Conservation (phyloP, 2,113 vertebrate species). For the Oreochromis aureus region DNA sequence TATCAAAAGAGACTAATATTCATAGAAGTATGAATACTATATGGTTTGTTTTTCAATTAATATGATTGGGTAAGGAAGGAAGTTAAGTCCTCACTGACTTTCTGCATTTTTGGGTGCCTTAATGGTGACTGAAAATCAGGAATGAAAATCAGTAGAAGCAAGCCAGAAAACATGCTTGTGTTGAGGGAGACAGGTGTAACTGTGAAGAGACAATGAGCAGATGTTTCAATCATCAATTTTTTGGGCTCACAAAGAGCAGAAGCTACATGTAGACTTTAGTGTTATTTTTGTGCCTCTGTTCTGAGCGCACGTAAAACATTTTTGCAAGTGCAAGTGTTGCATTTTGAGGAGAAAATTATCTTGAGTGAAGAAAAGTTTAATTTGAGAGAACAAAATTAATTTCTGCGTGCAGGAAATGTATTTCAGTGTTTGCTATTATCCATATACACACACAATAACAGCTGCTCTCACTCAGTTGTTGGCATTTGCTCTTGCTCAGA, state of each 20-base stretch:
- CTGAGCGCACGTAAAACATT: neutral
- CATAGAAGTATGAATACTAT: neutral
- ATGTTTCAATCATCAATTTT: neutral
- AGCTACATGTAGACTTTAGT: neutral
- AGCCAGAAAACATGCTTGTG: neutral
- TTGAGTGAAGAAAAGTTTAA: neutral
- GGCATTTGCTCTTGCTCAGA: neutral
- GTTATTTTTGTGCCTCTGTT: neutral
- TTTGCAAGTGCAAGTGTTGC: neutral
- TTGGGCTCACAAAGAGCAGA: neutral
- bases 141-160: neutral
- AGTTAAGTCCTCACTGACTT: neutral
- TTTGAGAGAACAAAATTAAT: neutral
- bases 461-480: neutral
- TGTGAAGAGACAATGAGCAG: neutral
- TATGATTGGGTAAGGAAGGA: neutral
- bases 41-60: neutral
- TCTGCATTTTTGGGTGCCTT: neutral
- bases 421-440: rapidly evolving
- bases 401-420: rapidly evolving
- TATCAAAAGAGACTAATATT: neutral
- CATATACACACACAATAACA: neutral
- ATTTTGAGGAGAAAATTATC: neutral
- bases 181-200: neutral
- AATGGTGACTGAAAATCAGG: neutral